Evolutionary conservation across 2,888 invertebrate species (phyloP), one percentile per base, ranked within the genome.

Genomic region (Cremastobaeus sp.): DNA sequence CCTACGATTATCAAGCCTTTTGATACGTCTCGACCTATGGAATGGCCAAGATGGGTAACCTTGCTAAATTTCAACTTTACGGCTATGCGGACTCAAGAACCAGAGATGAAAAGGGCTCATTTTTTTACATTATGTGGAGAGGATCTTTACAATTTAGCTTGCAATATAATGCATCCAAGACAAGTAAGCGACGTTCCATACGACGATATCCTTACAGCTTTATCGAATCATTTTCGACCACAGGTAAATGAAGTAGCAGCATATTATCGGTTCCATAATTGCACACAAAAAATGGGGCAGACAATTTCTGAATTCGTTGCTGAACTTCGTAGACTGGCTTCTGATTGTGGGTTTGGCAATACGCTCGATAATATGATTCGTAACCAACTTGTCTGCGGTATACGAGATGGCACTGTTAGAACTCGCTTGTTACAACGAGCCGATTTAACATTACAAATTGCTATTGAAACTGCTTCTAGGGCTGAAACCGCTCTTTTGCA

Each of bases 401-500:
- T 45, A 1, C 1, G 17, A 4, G 45, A 45, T 9, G 28, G 14
- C 1, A 45, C 12, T 6, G 45, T 28, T 2, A 4, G 39, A 3
- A 12, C 59, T 3, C 43, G 45, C 1, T 45, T 59, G 21, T 18
- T 59, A 20, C 59, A 59, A 11, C 3, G 14, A 1, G 8, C 25
- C 3, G 20, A 43, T 0, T 15, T 59, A 5, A 45, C 43, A 3
- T 21, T 59, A 18, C 30, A 11, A 1, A n/a, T n/a, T n/a, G n/a
- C n/a, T n/a, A n/a, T n/a, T n/a, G 68, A 68, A 21, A 59, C 68
- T 0, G 68, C 54, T 35, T 30, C 59, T 9, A 8, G 57, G 11
- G 68, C 57, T 1, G 47, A 55, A 12, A 47, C 55, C 1, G 55
- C 47, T 12, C 55, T 66, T 1, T 14, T 12, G 3, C 68, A 68